Base-by-base conservation (phyloP, 2,797 vertebrate species). In the Peromyscus melanophrys region DNA sequence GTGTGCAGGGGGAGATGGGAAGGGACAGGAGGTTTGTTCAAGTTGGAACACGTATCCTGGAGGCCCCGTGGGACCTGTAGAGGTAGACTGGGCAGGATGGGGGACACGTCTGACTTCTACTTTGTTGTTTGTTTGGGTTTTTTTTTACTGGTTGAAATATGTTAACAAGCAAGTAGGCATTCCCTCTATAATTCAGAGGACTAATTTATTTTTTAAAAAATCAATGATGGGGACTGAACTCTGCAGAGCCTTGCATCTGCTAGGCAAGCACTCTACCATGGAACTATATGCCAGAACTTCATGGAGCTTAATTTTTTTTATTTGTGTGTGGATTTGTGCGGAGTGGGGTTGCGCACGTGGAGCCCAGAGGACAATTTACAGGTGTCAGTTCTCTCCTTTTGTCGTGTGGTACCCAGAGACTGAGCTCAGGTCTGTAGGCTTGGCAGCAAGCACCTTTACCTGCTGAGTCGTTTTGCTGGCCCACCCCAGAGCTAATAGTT, bases 171-270 rank as follows among this genome's bases (percentile, higher is more conserved):
- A 25, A 27, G 67, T 11, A 61, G 88, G 12, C 46, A 49, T 76
- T 83, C 23, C 52, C 90, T 94, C 57, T 55, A 65, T 81, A 61
- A 94, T 9, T 43, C 71, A 88, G 95, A 61, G 29, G 89, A 89
- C 40, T 49, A 21, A 8, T 49, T 73, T 59, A 27, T 82, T 82
- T 81, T 52, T 63, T 59, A 17, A 23, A 49, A 65, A 89, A 65
- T 14, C 80, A 71, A 0, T 61, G 29, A 27, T 73, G 40, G 67
- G 52, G 55, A 73, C 61, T 86, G 73, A 86, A 78, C 49, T 37
- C 49, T 52, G 49, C 37, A 69, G 73, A 37, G 21, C 49, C 75
- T 46, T 40, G 14, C 4, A 13, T 31, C 19, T 57, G 61, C 49
- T 59, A 67, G 6, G 49, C 19, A 69, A 34, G 29, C 49, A 43